Conservation (phyloP, 2,797 vertebrate species). For the Enteromius radiatus region DNA sequence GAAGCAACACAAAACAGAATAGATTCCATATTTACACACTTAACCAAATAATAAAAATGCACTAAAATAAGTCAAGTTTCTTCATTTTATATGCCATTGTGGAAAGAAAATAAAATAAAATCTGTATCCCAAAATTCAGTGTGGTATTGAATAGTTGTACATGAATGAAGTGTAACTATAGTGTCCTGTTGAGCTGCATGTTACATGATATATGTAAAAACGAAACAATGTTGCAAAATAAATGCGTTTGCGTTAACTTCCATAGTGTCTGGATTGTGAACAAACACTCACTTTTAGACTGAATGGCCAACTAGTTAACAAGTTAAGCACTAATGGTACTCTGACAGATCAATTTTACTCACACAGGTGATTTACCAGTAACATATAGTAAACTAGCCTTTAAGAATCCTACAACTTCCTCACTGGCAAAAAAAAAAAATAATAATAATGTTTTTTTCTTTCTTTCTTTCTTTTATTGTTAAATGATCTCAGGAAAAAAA, state of each 20-base stretch:
- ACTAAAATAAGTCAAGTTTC: slow-evolving; percentile 78
- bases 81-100: slow-evolving; percentile 76
- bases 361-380: slow-evolving; percentile 6
- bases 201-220: slow-evolving; percentile 30
- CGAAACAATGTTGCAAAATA: not conserved
- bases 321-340: slow-evolving; percentile 8
- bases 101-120: slow-evolving; percentile 44
- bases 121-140: slow-evolving; percentile 93
- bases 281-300: slow-evolving; percentile 12
- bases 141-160: slow-evolving; percentile 73
- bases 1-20: slow-evolving; percentile 76
- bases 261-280: slow-evolving; percentile 15
- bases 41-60: slow-evolving; percentile 68
- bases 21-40: slow-evolving; percentile 81
- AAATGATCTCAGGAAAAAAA: not conserved
- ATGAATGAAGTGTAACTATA: slow-evolving; percentile 54
- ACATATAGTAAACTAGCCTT: not conserved
- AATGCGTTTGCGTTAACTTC: not conserved
- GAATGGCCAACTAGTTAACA: not conserved
- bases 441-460: not conserved
- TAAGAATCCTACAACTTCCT: not conserved
- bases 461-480: not conserved
- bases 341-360: slow-evolving; percentile 4
- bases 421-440: not conserved
- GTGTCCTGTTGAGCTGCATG: slow-evolving; percentile 38